Base-by-base conservation (phyloP, 2,888 invertebrate genomes). In the Platerodrilus igneus region DNA sequence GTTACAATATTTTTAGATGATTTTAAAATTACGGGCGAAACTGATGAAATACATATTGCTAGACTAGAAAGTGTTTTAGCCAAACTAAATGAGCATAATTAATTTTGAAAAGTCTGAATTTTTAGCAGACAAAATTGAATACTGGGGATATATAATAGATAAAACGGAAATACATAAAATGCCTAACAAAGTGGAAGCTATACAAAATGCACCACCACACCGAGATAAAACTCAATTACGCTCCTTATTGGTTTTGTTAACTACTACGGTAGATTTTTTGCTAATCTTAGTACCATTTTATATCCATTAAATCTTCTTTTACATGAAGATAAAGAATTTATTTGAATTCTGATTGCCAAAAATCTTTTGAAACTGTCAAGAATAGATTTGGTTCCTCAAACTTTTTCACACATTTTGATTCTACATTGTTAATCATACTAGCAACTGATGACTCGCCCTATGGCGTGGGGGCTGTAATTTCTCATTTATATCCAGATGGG, bases 1-100 rank as follows among this genome's bases (percentile, higher is more conserved):
- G n/a, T n/a, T n/a, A n/a, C n/a, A n/a, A n/a, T 29, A 18, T 29
- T 29, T 9, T n/a, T 29, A 4, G 29, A 29, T 17, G 29, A 29
- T 29, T 5, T 16, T 18, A 6, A 4, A 3, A 3, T 29, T n/a
- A 29, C 29, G 4, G 29, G 13, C 10, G 13, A 17, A 17, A 9
- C 16, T 29, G 18, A 17, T 18, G 3, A 4, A 17, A 29, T 9
- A 2, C 10, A 29, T 29, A 18, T 29, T 18, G 17, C 16, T n/a
- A 5, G 29, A 6, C 11, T 17, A 18, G 18, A n/a, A 17, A 16
- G 5, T 2, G 6, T 17, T 3, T 17, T 15, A 11, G 20, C n/a
- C n/a, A n/a, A n/a, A n/a, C n/a, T n/a, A n/a, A 8, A 13, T 16
- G 9, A 34, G 6, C 7, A 33, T 23, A 35, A 17, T 28, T 5